Evolutionary conservation across 1,140 invertebrate genomes (phyloP), one percentile per base, ranked within the genome.

Genomic region (Nasonia longicornis): DNA sequence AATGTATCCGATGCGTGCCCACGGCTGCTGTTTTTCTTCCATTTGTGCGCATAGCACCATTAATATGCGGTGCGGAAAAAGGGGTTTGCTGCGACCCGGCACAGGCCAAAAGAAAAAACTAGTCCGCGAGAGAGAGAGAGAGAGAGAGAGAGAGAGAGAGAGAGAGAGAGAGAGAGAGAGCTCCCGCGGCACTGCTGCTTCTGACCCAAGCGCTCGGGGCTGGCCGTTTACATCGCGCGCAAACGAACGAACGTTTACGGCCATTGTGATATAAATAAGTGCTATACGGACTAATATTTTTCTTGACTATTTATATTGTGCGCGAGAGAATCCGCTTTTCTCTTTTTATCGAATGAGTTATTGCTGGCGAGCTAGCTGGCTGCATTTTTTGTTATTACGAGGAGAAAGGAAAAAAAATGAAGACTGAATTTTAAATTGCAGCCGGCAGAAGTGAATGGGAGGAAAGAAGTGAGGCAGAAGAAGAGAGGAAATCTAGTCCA

Each of bases 51-150:
- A 74, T 2, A 3, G 78, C 78, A 79, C 70, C 80, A 82, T 82
- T 84, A 84, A 84, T 82, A 84, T 84, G 83, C 83, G 69, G 80
- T 69, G 64, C 78, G 26, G 45, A 82, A 82, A 84, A 82, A 80
- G 63, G 52, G 69, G 74, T 71, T 70, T 75, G 81, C 75, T 75
- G 38, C 38, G 76, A 75, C 74, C 22, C n/a, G 26, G 26, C 10
- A 16, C 11, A 31, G 26, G 11, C 26, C 12, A 16, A 31, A 31
- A 29, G 20, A 11, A 29, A 67, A 29, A 29, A 67, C 22, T 67
- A 67, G 66, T 67, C 26, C 66, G 14, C 3, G 20, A 42, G 8
- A 42, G 38, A 42, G 38, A 42, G 38, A 42, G 38, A 16, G 58
- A 42, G 38, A 58, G 52, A 26, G 26, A 26, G 26, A 26, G 26